Evolutionary conservation across 2,113 vertebrate species (phyloP), one percentile per base, ranked within the genome.

Genomic region (Empidonax traillii): DNA sequence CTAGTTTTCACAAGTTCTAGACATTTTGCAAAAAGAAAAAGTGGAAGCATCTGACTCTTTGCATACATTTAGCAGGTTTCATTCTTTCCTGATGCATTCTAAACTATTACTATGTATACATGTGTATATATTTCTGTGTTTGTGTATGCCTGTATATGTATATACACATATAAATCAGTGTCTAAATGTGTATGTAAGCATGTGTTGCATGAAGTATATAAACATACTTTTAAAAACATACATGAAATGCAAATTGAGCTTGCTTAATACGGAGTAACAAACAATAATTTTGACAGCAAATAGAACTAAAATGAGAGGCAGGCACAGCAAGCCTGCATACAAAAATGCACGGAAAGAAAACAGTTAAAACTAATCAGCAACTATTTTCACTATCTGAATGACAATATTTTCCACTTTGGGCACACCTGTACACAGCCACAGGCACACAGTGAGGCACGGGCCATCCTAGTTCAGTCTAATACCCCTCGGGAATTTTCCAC

Each of bases 391-490:
- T n/a, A 47, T 44, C 58, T 43, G 39, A 81, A 31, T 17, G 10
- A 41, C 17, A 53, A 7, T 9, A 20, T 31, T 72, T 61, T 31
- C 19, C 23, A 23, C 27, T 4, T 19, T 8, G 12, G 56, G 31
- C 59, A 37, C 10, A 23, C 27, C 44, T 49, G 20, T 7, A 24
- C 9, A 33, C 43, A 47, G 15, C 10, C 53, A 31, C 9, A 16
- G 0, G 7, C 23, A 14, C 0, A 1, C n/a, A 53, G 43, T 3
- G 15, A 62, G 22, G 31, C 61, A 5, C 4, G 16, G 33, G 27
- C 6, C 1, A 1, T 14, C 27, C 23, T 23, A 31, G 49, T 30
- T 52, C 69, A 44, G 35, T 44, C 46, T 28, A 31, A 47, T 8
- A 33, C 8, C 22, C 31, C 62, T 47, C 53, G 39, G 47, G 30